Conservation (phyloP, 2,113 vertebrate species). For the Elephas maximus region DNA sequence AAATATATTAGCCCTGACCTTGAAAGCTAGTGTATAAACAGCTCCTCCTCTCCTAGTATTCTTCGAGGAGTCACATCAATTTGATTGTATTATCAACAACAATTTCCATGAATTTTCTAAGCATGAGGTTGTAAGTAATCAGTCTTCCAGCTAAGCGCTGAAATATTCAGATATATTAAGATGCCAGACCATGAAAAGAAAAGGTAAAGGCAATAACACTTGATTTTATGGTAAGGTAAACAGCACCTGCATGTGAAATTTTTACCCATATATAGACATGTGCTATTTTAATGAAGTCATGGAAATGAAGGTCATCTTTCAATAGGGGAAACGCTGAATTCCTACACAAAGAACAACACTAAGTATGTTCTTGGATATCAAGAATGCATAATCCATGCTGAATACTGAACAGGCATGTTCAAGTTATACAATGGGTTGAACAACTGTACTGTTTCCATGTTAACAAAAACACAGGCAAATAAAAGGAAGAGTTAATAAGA, state of each 20-base stretch:
- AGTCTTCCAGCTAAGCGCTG: not conserved
- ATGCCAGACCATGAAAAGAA: not conserved
- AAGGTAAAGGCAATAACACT: not conserved
- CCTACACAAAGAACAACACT: not conserved
- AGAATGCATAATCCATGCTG: not conserved
- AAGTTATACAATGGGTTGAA: not conserved
- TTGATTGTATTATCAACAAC: constrained; percentile 34
- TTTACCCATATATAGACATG: not conserved
- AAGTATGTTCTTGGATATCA: not conserved
- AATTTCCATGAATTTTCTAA: not conserved
- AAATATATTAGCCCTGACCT: not conserved
- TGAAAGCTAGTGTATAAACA: not conserved
- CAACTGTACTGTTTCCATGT: not conserved
- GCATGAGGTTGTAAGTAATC: not conserved
- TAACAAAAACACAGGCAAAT: constrained; percentile 52
- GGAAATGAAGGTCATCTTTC: constrained; percentile 25
- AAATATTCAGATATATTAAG: constrained; percentile 35
- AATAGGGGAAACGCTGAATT: not conserved
- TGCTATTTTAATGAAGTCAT: constrained; percentile 7
- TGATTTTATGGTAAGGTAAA: not conserved
- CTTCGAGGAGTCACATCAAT: not conserved
- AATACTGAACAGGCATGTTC: not conserved
- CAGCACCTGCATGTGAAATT: not conserved
- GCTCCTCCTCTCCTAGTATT: not conserved
- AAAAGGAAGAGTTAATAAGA: constrained; percentile 54